These are phyloP conservation scores for Subacronicta megacephala DNA, from an alignment of 2,888 invertebrate genomes.

Conservation along the genomic window DNA sequence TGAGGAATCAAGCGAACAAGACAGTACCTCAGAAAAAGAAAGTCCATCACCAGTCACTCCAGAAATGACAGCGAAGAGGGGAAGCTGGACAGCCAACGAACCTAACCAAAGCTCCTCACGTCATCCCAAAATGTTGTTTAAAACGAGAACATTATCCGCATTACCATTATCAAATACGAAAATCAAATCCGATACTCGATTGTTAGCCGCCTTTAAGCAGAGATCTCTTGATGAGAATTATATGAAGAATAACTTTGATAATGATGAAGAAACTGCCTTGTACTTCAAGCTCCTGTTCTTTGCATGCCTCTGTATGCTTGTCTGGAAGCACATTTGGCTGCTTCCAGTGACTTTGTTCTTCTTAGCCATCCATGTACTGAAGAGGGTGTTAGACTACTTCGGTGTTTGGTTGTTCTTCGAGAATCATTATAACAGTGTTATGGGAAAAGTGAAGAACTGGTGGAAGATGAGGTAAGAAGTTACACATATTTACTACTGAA, in stretches of 20 bases:
- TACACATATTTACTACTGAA: too few relatives aligned
- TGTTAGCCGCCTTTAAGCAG: conserved; percentile 81
- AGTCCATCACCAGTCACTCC: conserved; percentile 75
- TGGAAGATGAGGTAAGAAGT: conserved; percentile 88
- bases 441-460: conserved; percentile 87
- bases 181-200: conserved; percentile 76
- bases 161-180: conserved; percentile 79
- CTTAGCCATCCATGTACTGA: conserved; percentile 91
- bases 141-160: conserved; percentile 84
- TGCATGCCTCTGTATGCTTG: conserved; percentile 94
- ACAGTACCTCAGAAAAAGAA: conserved; percentile 78
- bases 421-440: conserved; percentile 80
- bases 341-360: conserved; percentile 94
- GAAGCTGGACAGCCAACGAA: conserved; percentile 76
- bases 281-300: conserved; percentile 95
- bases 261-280: conserved; percentile 90
- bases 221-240: conserved; percentile 83
- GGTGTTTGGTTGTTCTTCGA: conserved; percentile 86
- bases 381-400: conserved; percentile 86
- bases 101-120: conserved; percentile 74
- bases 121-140: conserved; percentile 81
- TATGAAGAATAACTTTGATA: conserved; percentile 79
- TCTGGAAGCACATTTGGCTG: conserved; percentile 96
- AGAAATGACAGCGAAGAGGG: conserved; percentile 69
- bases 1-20: conserved; percentile 71